Conservation (phyloP, 2,797 vertebrate genomes). For the Glossophaga mutica region DNA sequence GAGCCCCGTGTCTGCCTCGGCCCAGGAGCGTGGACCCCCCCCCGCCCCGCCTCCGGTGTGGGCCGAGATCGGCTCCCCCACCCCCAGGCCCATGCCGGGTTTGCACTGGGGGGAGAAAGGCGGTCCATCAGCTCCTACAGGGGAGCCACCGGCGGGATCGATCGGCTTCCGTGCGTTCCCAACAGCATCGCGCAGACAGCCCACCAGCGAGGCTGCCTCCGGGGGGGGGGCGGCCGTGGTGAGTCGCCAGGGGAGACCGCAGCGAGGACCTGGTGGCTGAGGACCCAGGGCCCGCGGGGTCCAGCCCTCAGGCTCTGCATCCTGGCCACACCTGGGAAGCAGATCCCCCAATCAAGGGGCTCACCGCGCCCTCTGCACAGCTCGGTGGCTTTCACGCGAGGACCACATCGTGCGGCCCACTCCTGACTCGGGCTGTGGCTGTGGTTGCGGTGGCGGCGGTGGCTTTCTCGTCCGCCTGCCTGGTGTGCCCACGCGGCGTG, state of each 20-base stretch:
- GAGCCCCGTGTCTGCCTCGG: rapidly evolving
- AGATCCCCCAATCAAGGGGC: not conserved
- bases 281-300: not conserved
- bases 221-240: not conserved
- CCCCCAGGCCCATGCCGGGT: not conserved
- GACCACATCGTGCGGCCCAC: not conserved
- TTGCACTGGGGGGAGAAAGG: not conserved
- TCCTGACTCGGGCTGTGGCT: not conserved
- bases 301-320: not conserved
- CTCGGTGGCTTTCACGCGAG: not conserved
- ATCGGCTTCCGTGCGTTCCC: not conserved
- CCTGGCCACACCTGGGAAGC: not conserved
- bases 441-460: not conserved
- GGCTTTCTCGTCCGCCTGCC: not conserved
- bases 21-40: rapidly evolving
- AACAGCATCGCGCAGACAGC: not conserved
- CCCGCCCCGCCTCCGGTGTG: too few species aligned
- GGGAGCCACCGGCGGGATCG: not conserved
- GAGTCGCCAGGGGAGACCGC: not conserved
- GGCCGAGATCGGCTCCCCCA: rapidly evolving
- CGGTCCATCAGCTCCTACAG: not conserved
- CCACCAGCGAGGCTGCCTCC: too few species aligned
- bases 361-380: not conserved
- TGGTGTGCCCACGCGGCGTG: not conserved
- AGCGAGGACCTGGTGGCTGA: not conserved